Evolutionary conservation across 2,888 invertebrate species (phyloP), one percentile per base, ranked within the genome.

Genomic region (Pachymerium ferrugineum): DNA sequence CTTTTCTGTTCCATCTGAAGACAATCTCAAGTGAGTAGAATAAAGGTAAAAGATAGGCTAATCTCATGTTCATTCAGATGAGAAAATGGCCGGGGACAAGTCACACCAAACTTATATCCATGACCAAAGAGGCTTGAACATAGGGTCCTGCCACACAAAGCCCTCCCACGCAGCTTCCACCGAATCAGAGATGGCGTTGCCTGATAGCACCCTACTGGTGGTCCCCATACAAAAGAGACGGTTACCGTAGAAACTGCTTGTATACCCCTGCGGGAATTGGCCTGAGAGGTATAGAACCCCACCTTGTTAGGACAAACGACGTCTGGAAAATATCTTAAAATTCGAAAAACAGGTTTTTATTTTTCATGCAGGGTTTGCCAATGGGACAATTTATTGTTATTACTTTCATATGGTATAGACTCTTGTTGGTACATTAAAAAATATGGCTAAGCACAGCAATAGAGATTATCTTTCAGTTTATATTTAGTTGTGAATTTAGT

Each of bases 101-200:
- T 62, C 62, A 62, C 62, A 62, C 62, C 62, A 62, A n/a, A 62
- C 62, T 62, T 62, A 62, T 62, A 62, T 62, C 62, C 62, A 62
- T 62, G 62, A 62, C 62, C 28, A 62, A 62, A 62, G 62, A 62
- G 62, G 28, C 25, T 62, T 62, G 62, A 28, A n/a, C 12, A 62
- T 28, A 62, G 62, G 62, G 62, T 25, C 28, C 25, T 62, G 62
- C 28, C 25, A 62, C n/a, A 62, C 62, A 62, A 62, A 62, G 62
- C 62, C 62, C 62, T 62, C 62, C 62, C 28, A 62, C 62, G 62
- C 62, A 62, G 62, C 62, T 28, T 62, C 62, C 62, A 10, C 62
- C 62, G 28, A 62, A 62, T 62, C 62, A 62, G 28, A 62, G 62
- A 62, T 62, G 62, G 62, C 62, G 62, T 62, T 62, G 62, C 25